Evolutionary conservation across 2,113 vertebrate species (phyloP).

Genomic region (Abramis brama): DNA sequence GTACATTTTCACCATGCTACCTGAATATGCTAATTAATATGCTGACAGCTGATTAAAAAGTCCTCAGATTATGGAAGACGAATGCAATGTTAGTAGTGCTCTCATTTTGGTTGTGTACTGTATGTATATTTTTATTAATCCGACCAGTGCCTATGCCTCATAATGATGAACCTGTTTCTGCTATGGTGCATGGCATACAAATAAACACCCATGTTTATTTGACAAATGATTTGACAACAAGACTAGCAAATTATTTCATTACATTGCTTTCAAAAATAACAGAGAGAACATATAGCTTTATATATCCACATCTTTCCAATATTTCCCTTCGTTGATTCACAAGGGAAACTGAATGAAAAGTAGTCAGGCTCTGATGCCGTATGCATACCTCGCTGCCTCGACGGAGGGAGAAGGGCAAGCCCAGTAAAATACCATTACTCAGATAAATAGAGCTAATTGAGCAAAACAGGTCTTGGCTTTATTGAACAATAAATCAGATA

Average conservation of each 20-base stretch:
- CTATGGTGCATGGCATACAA: conserved; percentile 52
- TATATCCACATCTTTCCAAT: conserved; percentile 46
- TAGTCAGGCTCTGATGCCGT: conserved; percentile 42
- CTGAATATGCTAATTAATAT: conserved; percentile 52
- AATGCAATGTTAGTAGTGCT: conserved; percentile 24
- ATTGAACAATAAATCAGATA: conserved; percentile 61
- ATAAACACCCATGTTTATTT: conserved; percentile 52
- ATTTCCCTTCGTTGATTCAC: conserved; percentile 50
- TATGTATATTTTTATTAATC: conserved; percentile 7
- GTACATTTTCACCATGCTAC: neutral
- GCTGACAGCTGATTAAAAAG: conserved; percentile 54
- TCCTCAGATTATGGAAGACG: conserved; percentile 52
- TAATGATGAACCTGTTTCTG: conserved; percentile 5
- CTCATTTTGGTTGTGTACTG: neutral
- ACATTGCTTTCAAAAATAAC: conserved; percentile 46
- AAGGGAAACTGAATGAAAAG: conserved; percentile 36
- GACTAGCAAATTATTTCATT: conserved; percentile 57
- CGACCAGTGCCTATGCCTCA: neutral
- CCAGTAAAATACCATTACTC: conserved; percentile 58
- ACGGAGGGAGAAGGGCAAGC: conserved; percentile 38
- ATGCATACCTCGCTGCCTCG: conserved; percentile 39
- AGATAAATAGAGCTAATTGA: conserved; percentile 64
- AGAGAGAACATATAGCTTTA: conserved; percentile 51
- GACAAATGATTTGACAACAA: conserved; percentile 53
- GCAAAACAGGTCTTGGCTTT: conserved; percentile 58